Percentiles rank a stretch among this genome's conserved stretches.
These are phyloP conservation scores for Propithecus deckenii DNA, from an alignment of 2,797 vertebrate species.

Conservation along the genomic window DNA sequence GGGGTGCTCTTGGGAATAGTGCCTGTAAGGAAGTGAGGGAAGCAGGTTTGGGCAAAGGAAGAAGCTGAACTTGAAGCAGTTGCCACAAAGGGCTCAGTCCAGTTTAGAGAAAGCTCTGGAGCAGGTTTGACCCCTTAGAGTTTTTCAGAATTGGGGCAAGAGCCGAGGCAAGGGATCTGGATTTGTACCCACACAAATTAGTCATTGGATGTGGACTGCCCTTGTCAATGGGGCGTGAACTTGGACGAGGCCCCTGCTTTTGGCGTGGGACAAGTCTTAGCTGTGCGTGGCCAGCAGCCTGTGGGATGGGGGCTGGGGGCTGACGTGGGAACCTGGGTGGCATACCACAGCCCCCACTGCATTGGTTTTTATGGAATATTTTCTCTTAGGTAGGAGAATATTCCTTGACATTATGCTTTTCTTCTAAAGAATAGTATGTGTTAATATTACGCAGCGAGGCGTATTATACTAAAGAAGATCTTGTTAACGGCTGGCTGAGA, in stretches of 20 bases:
- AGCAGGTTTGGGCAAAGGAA: neutral
- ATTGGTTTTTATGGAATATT: neutral
- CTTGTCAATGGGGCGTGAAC: neutral
- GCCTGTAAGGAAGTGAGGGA: fast-evolving
- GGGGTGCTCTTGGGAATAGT: fast-evolving
- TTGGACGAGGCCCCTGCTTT: neutral
- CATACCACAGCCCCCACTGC: neutral
- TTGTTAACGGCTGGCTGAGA: slow-evolving; percentile 1
- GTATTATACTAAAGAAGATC: neutral
- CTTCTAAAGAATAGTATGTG: neutral
- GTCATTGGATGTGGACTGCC: neutral
- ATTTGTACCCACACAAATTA: neutral
- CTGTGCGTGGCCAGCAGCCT: neutral
- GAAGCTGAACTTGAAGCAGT: neutral
- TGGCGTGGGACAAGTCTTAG: neutral
- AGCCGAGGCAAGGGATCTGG: neutral
- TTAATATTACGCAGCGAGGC: neutral
- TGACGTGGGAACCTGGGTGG: neutral
- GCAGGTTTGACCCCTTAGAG: no score
- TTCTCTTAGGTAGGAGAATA: neutral
- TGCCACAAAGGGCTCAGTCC: neutral
- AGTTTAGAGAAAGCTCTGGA: neutral
- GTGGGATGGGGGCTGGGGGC: neutral
- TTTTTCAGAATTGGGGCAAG: neutral
- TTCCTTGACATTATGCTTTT: neutral